These are phyloP conservation scores for Dicycla oo DNA, from an alignment of 2,888 invertebrate species.

Conservation along the genomic window DNA sequence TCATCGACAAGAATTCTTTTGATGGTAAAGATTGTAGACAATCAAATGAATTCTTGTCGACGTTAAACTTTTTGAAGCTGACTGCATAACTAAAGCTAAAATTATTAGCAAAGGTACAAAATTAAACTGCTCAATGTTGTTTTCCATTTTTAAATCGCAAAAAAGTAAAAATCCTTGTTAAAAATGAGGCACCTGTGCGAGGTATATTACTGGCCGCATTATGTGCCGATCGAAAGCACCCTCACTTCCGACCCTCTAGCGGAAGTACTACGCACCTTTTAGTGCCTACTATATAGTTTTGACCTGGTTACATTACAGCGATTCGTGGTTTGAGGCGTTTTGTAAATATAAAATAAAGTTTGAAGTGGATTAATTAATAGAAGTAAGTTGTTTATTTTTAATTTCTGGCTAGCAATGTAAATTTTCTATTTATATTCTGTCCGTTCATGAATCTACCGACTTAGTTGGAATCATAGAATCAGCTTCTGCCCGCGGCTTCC, in stretches of 20 bases:
- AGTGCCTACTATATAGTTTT: constrained; percentile 64
- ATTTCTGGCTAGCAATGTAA: too few species aligned
- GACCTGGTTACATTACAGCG: constrained; percentile 61
- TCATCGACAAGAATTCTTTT: too few species aligned
- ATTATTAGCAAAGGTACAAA: background rate
- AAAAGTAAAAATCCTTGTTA: constrained; percentile 15
- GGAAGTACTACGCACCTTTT: constrained; percentile 80
- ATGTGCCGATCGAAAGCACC: constrained; percentile 62
- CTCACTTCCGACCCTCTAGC: constrained; percentile 71
- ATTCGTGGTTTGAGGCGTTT: constrained; percentile 24
- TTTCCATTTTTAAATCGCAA: background rate
- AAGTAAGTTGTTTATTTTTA: too few species aligned
- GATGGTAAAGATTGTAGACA: too few species aligned
- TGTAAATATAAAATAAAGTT: constrained; percentile 8
- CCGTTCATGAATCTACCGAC: too few species aligned
- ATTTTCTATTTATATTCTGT: too few species aligned
- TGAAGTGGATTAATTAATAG: background rate
- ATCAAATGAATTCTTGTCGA: too few species aligned
- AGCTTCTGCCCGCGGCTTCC: too few species aligned
- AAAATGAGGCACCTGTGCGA: constrained; percentile 51
- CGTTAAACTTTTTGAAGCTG: too few species aligned
- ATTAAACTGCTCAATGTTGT: background rate
- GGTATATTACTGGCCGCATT: constrained; percentile 59
- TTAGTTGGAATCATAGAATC: too few species aligned
- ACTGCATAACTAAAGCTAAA: background rate